These are phyloP conservation scores for Columba livia DNA, from an alignment of 2,113 vertebrate genomes.

Conservation along the genomic window DNA sequence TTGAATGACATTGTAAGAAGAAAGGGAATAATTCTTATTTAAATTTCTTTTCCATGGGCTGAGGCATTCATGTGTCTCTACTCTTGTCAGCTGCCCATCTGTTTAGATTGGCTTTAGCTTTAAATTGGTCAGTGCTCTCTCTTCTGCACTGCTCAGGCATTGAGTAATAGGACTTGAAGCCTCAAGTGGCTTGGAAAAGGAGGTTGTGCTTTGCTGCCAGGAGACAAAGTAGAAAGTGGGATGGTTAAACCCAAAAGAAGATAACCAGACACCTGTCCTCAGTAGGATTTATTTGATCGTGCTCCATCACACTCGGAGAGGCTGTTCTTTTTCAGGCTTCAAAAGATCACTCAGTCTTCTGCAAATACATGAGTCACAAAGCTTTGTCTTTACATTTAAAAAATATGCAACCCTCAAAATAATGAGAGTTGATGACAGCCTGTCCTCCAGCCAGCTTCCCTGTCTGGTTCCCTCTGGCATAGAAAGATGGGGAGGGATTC, in stretches of 20 bases:
- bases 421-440: background rate
- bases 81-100: background rate
- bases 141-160: background rate
- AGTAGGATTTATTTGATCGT: background rate
- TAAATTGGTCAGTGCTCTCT: background rate
- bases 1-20: background rate
- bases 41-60: background rate
- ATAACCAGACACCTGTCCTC: background rate
- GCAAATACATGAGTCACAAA: background rate
- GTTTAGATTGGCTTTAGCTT: background rate
- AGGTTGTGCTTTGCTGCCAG: background rate
- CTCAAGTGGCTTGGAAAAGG: background rate
- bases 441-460: background rate
- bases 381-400: background rate
- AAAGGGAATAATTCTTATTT: background rate
- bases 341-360: background rate
- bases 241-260: background rate
- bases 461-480: background rate
- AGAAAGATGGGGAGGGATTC: background rate
- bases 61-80: background rate
- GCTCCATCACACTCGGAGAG: background rate
- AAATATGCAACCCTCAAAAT: conserved; percentile 12
- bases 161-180: background rate
- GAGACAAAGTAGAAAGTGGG: background rate
- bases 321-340: background rate